Conservation (phyloP, 2,888 invertebrate species). For the Scaptomyza parva region DNA sequence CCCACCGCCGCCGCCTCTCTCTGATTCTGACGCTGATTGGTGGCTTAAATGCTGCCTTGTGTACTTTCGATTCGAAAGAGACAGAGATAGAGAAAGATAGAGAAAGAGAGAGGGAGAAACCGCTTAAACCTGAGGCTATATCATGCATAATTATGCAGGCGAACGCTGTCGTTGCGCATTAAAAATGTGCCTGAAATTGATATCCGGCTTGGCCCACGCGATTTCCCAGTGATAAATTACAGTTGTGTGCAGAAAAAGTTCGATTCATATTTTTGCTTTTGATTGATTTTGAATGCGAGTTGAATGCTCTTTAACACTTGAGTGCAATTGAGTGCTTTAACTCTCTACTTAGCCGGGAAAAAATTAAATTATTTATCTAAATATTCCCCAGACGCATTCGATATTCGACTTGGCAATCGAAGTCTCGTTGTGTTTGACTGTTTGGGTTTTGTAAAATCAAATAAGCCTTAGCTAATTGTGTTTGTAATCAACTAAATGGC, state of each 20-base stretch:
- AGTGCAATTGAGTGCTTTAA: not conserved
- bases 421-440: slow-evolving; percentile 35
- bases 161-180: slow-evolving; percentile 70
- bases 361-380: slow-evolving; percentile 34
- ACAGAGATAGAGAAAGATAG: not conserved
- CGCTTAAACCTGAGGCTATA: slow-evolving; percentile 32
- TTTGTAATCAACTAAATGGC: slow-evolving; percentile 77
- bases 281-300: slow-evolving; percentile 49
- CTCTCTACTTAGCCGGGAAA: not conserved
- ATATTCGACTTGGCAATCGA: slow-evolving; percentile 14
- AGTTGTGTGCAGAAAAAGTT: no score
- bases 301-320: not conserved
- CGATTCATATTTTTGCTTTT: no score
- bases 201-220: slow-evolving; percentile 36
- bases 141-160: slow-evolving; percentile 75
- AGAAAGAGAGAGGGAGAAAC: no score
- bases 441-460: slow-evolving; percentile 66
- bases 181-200: slow-evolving; percentile 76
- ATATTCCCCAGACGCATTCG: slow-evolving; percentile 31
- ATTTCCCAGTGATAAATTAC: slow-evolving; percentile 69
- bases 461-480: slow-evolving; percentile 77
- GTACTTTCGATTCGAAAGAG: slow-evolving; percentile 45
- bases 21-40: slow-evolving; percentile 77
- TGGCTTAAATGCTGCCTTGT: slow-evolving; percentile 67
- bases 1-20: no score